Base-by-base conservation (phyloP, 2,888 invertebrate genomes). In the Abscondita cerata region DNA sequence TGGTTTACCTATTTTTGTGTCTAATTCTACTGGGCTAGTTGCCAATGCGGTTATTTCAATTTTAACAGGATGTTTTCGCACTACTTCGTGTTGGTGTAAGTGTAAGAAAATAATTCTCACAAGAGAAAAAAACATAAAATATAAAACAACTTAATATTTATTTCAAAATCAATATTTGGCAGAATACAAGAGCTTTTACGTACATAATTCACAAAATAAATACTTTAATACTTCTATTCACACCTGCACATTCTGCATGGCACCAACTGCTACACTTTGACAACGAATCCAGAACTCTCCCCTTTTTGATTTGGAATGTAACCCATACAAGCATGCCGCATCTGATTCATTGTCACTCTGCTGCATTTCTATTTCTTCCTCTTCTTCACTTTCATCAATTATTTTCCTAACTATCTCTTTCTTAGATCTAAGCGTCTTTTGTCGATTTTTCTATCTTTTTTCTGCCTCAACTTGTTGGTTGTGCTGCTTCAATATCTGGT, bases 381-480 rank as follows among this genome's bases (percentile, higher is more conserved):
- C 40, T 40, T 40, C 40, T 40, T 40, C 40, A 13, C 40, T 40
- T 40, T 40, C 40, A 9, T 40, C 40, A n/a, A n/a, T n/a, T n/a
- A n/a, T n/a, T n/a, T n/a, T n/a, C n/a, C n/a, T n/a, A n/a, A n/a
- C n/a, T n/a, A n/a, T 12, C n/a, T 40, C 5, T 6, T 40, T 40
- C 12, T 40, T 40, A 6, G 6, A 8, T 40, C n/a, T 4, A 40
- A 6, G 40, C 40, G 40, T 12, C 40, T 40, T 40, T 40, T 13
- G 40, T 13, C 40, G 6, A 8, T 40, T 12, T 40, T 40, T 40
- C 40, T 40, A 6, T n/a, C 12, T 40, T 12, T 40, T 40, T 40
- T 40, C 40, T 40, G 40, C 40, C 31, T 31, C 31, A n/a, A n/a
- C n/a, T n/a, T 31, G 31, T 9, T 6, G 9, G 31, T 40, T 40